These are phyloP conservation scores for Solen grandis DNA, from an alignment of 1,140 invertebrate genomes.

Conservation along the genomic window DNA sequence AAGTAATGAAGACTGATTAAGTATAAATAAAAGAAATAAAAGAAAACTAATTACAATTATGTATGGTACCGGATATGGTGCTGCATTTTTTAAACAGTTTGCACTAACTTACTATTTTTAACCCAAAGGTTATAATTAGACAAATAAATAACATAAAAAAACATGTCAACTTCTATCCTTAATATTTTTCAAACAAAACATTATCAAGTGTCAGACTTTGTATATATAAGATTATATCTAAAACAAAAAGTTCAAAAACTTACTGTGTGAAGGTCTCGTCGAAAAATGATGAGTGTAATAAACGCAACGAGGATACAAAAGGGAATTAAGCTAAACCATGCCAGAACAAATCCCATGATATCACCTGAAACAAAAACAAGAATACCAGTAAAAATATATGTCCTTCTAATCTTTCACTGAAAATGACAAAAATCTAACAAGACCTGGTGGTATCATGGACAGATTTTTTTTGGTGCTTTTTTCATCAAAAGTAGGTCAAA, in stretches of 20 bases:
- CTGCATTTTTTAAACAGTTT: too few relatives aligned
- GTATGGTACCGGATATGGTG: too few relatives aligned
- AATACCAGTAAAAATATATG: too few relatives aligned
- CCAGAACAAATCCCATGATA: conserved; percentile 89
- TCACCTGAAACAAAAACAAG: conserved; percentile 88
- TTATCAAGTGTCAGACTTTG: neutral
- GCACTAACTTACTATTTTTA: neutral
- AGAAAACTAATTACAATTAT: too few relatives aligned
- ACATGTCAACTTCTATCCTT: neutral
- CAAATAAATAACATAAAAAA: neutral
- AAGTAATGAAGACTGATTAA: too few relatives aligned
- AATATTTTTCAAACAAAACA: neutral
- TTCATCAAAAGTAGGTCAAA: too few relatives aligned
- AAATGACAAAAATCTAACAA: too few relatives aligned
- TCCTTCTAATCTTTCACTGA: too few relatives aligned
- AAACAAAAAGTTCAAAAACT: conserved; percentile 77
- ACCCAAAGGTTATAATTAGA: neutral
- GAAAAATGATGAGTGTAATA: conserved; percentile 91
- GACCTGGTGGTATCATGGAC: too few relatives aligned
- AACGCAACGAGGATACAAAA: conserved; percentile 92
- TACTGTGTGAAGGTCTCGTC: conserved; percentile 95
- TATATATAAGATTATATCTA: neutral
- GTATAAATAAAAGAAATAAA: too few relatives aligned
- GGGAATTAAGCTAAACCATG: conserved; percentile 90
- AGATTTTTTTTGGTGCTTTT: too few relatives aligned